A percentile compares a stretch with the other conserved stretches of the same genome.
These are phyloP conservation scores for Parochlus steinenii DNA, from an alignment of 2,888 invertebrate species.

Conservation along the genomic window DNA sequence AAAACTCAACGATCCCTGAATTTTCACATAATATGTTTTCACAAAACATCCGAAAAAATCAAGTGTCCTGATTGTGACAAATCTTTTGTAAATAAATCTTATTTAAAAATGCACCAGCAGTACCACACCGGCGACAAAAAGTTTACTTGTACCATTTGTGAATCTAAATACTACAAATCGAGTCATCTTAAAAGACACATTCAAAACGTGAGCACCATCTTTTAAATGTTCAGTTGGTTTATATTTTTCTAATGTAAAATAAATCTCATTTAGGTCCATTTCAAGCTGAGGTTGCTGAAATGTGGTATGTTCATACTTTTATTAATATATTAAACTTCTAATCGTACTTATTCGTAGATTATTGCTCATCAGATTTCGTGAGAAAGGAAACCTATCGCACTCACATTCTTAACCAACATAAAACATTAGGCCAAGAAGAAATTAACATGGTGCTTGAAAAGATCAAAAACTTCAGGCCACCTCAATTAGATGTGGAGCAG, in stretches of 20 bases:
- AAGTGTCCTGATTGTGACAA: constrained; percentile 8
- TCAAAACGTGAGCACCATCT: constrained; percentile 9
- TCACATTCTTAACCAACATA: constrained; percentile 8
- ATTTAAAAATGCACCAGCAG: constrained; percentile 4
- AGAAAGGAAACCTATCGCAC: constrained; percentile 4
- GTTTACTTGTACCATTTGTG: constrained; percentile 5
- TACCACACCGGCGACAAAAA: constrained; percentile 10
- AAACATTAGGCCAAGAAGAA: too few relatives aligned
- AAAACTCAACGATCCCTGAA: constrained; percentile 10
- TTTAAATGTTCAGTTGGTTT: constrained; percentile 1
- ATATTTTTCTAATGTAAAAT: neutral
- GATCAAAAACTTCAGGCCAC: constrained; percentile 6
- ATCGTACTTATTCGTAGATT: too few relatives aligned
- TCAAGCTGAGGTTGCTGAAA: constrained; percentile 7
- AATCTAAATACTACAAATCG: constrained; percentile 7
- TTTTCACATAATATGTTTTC: constrained; percentile 9
- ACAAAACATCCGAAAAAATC: constrained; percentile 6
- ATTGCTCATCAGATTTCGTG: constrained; percentile 7
- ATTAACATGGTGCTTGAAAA: constrained; percentile 3
- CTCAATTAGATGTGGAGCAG: neutral
- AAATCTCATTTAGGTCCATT: neutral
- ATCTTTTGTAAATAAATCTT: constrained; percentile 7
- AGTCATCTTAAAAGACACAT: constrained; percentile 9
- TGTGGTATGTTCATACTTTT: too few relatives aligned
- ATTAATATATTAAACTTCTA: too few relatives aligned